A percentile compares a stretch with the other conserved stretches of the same genome.
These are phyloP conservation scores for Gasterosteus nipponicus DNA, from an alignment of 2,113 vertebrate genomes.

Conservation along the genomic window DNA sequence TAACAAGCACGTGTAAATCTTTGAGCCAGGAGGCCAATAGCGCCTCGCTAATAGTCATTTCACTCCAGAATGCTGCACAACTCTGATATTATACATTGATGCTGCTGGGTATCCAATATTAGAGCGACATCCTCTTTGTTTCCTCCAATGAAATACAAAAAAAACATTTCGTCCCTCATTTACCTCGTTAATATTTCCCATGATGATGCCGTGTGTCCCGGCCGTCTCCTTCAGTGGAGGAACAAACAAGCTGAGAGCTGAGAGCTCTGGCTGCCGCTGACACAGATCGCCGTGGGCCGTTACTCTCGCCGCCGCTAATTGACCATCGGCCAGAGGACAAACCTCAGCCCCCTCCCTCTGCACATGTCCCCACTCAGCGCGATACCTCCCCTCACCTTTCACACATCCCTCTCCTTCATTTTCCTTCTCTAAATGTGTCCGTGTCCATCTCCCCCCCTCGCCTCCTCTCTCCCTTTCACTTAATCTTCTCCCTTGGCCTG, in stretches of 20 bases:
- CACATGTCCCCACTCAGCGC: constrained; percentile 20
- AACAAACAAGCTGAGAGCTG: constrained; percentile 66
- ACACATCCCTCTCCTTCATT: constrained; percentile 28
- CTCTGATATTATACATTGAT: not conserved
- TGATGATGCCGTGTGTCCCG: constrained; percentile 53
- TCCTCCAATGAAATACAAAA: constrained; percentile 1
- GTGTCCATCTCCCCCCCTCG: not conserved
- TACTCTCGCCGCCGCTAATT: constrained; percentile 63
- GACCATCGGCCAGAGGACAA: constrained; percentile 70
- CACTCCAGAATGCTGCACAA: not conserved
- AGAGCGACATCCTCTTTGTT: constrained; percentile 7
- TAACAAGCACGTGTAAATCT: not conserved
- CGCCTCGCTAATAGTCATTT: not conserved
- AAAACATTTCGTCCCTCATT: constrained; percentile 25
- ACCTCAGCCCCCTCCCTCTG: constrained; percentile 49
- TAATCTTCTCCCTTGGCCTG: constrained; percentile 18
- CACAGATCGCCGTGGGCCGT: constrained; percentile 50
- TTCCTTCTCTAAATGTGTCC: constrained; percentile 19
- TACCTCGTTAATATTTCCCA: constrained; percentile 46
- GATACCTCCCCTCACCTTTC: constrained; percentile 12
- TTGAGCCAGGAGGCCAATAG: not conserved
- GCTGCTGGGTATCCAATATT: not conserved
- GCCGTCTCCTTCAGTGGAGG: constrained; percentile 65
- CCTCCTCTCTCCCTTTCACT: constrained; percentile 18
- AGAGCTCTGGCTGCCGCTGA: constrained; percentile 37